Evolutionary conservation across 2,113 vertebrate genomes (phyloP).

Genomic region (Podarcis muralis): DNA sequence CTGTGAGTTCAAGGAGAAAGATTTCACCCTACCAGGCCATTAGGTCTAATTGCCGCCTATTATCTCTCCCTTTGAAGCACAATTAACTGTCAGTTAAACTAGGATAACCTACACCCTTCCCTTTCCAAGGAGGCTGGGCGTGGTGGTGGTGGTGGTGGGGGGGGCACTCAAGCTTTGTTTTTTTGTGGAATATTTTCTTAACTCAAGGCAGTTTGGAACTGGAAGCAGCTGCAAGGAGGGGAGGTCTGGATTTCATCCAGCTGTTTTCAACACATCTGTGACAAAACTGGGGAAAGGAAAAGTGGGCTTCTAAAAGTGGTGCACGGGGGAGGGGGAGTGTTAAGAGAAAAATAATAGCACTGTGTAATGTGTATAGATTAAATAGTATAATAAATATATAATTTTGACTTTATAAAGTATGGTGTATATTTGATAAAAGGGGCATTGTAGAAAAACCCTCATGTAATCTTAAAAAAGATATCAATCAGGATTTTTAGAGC

Average conservation of each 20-base stretch:
- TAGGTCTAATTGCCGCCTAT: constrained; percentile 72
- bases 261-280: not conserved
- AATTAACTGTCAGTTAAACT: constrained; percentile 74
- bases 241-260: not conserved
- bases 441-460: not conserved
- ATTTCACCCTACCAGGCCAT: constrained; percentile 62
- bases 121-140: not conserved
- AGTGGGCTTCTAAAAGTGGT: no score
- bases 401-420: no score
- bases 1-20: constrained; percentile 60
- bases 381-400: not conserved
- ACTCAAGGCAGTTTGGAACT: not conserved
- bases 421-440: not conserved
- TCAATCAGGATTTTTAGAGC: not conserved
- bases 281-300: not conserved
- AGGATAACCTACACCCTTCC: constrained; percentile 35
- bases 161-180: not conserved
- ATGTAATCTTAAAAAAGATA: no score
- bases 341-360: not conserved
- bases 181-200: not conserved
- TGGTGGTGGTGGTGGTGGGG: not conserved
- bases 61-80: constrained; percentile 75
- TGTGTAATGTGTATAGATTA: not conserved
- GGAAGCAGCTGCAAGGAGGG: not conserved
- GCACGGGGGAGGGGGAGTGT: no score